These are phyloP conservation scores for Anas acuta DNA, from an alignment of 2,797 vertebrate species.

Conservation along the genomic window DNA sequence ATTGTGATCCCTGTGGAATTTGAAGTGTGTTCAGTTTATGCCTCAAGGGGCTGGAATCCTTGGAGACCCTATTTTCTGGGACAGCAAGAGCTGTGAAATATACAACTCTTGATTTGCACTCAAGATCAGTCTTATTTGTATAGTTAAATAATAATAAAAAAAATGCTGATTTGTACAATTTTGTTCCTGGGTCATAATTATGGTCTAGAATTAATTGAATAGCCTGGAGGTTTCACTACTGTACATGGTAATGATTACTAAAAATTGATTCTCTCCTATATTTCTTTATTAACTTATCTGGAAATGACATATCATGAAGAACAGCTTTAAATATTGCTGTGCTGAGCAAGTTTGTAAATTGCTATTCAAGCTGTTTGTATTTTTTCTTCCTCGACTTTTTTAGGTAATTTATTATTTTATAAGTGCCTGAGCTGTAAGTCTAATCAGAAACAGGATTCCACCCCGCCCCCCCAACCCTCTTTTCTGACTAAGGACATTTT, in stretches of 20 bases:
- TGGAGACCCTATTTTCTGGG: conserved; percentile 36
- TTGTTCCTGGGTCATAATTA: conserved; percentile 74
- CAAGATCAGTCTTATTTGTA: conserved; percentile 50
- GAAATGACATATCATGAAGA: conserved; percentile 74
- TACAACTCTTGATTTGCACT: conserved; percentile 13
- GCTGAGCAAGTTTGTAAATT: conserved; percentile 74
- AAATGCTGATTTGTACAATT: conserved; percentile 73
- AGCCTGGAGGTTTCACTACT: conserved; percentile 73
- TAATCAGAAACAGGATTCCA: background rate
- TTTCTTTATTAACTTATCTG: conserved; percentile 79
- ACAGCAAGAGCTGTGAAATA: conserved; percentile 21
- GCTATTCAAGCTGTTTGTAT: conserved; percentile 67
- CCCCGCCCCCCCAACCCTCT: no score
- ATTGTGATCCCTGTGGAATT: conserved; percentile 30
- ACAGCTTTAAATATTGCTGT: conserved; percentile 68
- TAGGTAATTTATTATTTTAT: conserved; percentile 67
- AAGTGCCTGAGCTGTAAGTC: conserved; percentile 14
- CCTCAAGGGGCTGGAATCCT: conserved; percentile 37
- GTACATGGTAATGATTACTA: conserved; percentile 76
- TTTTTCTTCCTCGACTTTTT: conserved; percentile 45
- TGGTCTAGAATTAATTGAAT: conserved; percentile 77
- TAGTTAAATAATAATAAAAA: conserved; percentile 68
- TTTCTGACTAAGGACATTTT: background rate
- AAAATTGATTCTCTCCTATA: conserved; percentile 73
- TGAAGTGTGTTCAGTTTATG: conserved; percentile 48